Conservation (phyloP, 2,113 vertebrate genomes). For the Hemicordylus capensis region DNA sequence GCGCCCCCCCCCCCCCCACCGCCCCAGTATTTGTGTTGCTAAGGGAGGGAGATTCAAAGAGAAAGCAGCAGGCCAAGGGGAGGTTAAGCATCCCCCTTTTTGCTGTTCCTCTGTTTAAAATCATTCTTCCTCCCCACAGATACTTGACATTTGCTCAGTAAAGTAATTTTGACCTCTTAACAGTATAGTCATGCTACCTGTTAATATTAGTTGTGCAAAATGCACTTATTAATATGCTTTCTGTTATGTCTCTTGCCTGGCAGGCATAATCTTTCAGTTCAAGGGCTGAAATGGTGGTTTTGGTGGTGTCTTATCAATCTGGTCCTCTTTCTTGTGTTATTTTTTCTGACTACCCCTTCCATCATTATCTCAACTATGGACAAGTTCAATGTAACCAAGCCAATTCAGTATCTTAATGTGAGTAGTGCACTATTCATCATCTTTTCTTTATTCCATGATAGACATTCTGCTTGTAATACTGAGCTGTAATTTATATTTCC, state of each 20-base stretch:
- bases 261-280: conserved; percentile 90
- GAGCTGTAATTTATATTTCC: too few species aligned
- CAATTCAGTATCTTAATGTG: conserved; percentile 91
- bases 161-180: background rate
- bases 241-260: background rate
- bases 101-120: background rate
- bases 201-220: background rate
- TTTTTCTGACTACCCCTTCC: conserved; percentile 95
- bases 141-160: background rate
- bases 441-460: background rate
- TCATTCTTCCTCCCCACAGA: too few species aligned
- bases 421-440: conserved; percentile 58
- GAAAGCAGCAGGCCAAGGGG: background rate
- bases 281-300: conserved; percentile 86
- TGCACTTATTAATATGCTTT: background rate
- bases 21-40: background rate
- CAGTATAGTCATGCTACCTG: background rate
- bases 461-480: too few species aligned
- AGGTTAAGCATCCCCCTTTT: background rate
- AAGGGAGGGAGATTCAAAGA: background rate
- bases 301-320: conserved; percentile 85
- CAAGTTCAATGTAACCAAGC: conserved; percentile 94
- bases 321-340: conserved; percentile 85
- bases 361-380: conserved; percentile 94
- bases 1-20: background rate